Percentiles rank a stretch among this genome's conserved stretches.
phyloP scores from a whole-genome alignment of 2,797 vertebrate genomes.

The Cossypha dichroa region DNA sequence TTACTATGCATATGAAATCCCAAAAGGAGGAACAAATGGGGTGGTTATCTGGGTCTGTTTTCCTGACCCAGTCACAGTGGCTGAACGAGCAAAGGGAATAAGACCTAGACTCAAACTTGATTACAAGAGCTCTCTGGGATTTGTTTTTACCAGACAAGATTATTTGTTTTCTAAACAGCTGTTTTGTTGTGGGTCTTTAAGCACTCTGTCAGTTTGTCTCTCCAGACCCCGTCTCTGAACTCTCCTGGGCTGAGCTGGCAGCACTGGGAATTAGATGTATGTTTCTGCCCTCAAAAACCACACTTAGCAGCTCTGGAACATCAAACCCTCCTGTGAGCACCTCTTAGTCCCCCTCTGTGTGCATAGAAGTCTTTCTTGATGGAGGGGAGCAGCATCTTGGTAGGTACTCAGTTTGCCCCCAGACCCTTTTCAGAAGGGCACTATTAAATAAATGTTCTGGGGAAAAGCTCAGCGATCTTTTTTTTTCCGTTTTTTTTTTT shows the following conservation, averaged over 20 bases:
- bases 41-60: neutral
- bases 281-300: neutral
- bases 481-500: too few relatives aligned
- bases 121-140: neutral
- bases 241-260: neutral
- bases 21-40: neutral
- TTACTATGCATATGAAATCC: neutral
- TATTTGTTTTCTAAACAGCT: neutral
- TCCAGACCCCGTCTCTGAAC: rapidly evolving
- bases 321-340: neutral
- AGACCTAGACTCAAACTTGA: neutral
- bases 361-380: neutral
- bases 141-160: neutral
- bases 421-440: neutral
- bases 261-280: neutral
- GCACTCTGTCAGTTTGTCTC: neutral
- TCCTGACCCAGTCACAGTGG: neutral
- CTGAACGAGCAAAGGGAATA: neutral
- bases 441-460: neutral
- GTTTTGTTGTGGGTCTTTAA: neutral
- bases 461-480: neutral
- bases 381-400: neutral
- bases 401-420: neutral
- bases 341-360: neutral
- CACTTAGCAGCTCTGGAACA: neutral